These are phyloP conservation scores for Nomada fabriciana DNA, from an alignment of 2,888 invertebrate genomes.

Conservation along the genomic window DNA sequence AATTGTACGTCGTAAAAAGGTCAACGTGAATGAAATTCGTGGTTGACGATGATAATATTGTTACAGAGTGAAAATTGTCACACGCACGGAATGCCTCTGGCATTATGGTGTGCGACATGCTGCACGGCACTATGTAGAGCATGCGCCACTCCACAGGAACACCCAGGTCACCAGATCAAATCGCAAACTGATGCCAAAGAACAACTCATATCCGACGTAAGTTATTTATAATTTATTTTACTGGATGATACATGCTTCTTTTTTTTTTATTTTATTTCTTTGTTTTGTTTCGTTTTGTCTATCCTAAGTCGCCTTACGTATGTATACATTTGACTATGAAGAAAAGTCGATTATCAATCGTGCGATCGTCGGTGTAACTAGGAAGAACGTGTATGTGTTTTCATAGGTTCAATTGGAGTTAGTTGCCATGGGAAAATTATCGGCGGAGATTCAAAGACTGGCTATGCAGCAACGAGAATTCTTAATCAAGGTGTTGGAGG, in stretches of 20 bases:
- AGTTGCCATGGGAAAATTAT: slow-evolving; percentile 89
- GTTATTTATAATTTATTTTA: slow-evolving; percentile 57
- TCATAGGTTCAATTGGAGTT: slow-evolving; percentile 87
- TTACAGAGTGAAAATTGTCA: slow-evolving; percentile 88
- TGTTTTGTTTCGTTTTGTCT: not conserved
- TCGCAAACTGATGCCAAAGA: slow-evolving; percentile 89
- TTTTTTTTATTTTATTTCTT: not conserved
- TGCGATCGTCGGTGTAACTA: not conserved
- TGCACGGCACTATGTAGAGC: slow-evolving; percentile 88
- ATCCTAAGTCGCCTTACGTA: not conserved
- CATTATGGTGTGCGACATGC: slow-evolving; percentile 90
- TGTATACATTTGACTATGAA: not conserved
- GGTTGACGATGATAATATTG: not conserved
- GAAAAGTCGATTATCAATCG: not conserved
- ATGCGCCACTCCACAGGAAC: slow-evolving; percentile 88
- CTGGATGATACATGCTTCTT: not conserved
- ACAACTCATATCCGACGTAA: slow-evolving; percentile 87
- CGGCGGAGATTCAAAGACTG: slow-evolving; percentile 89
- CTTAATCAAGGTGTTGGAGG: slow-evolving; percentile 90
- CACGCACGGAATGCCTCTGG: slow-evolving; percentile 90
- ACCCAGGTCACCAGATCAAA: slow-evolving; percentile 89
- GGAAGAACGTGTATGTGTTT: slow-evolving; percentile 11
- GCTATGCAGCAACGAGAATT: slow-evolving; percentile 90
- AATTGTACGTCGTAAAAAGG: not conserved
- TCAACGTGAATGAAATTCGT: not conserved